A percentile compares a stretch with the other conserved stretches of the same genome.
These are phyloP conservation scores for Goniozus legneri DNA, from an alignment of 1,140 invertebrate genomes.

Conservation along the genomic window DNA sequence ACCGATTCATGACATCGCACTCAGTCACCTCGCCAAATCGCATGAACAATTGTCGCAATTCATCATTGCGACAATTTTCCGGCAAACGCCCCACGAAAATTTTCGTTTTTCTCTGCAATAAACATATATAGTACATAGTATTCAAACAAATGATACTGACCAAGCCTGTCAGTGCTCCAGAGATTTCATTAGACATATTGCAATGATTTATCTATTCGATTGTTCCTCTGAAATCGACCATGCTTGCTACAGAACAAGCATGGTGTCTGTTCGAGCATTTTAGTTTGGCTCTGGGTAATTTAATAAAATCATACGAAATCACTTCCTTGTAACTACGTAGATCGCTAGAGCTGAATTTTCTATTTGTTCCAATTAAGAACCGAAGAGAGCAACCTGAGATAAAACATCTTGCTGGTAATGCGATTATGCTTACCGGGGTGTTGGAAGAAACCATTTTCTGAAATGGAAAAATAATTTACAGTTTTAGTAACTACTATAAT, in stretches of 20 bases:
- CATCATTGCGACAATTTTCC: conserved; percentile 51
- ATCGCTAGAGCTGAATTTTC: conserved; percentile 24
- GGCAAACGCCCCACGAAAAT: conserved; percentile 53
- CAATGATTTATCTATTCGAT: conserved; percentile 1
- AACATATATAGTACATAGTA: conserved; percentile 7
- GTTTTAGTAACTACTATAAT: conserved; percentile 7
- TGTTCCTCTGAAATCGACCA: conserved; percentile 46
- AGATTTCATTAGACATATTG: not conserved
- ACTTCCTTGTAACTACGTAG: conserved; percentile 26
- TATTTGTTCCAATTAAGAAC: not conserved
- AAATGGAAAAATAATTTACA: conserved; percentile 18
- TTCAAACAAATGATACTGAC: not conserved
- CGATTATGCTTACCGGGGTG: conserved; percentile 35
- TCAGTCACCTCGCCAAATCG: conserved; percentile 52
- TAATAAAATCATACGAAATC: conserved; percentile 16
- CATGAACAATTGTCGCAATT: conserved; percentile 47
- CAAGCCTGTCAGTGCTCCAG: not conserved
- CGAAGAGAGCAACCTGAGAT: not conserved
- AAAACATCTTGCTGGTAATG: conserved; percentile 12
- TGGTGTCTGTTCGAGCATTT: conserved; percentile 49
- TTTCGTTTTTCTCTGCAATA: conserved; percentile 50
- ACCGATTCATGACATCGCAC: conserved; percentile 52
- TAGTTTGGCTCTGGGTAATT: conserved; percentile 38
- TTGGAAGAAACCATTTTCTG: conserved; percentile 44
- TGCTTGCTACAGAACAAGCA: conserved; percentile 28